Evolutionary conservation across 2,113 vertebrate species (phyloP), one percentile per base, ranked within the genome.

Genomic region (Calidris pugnax): DNA sequence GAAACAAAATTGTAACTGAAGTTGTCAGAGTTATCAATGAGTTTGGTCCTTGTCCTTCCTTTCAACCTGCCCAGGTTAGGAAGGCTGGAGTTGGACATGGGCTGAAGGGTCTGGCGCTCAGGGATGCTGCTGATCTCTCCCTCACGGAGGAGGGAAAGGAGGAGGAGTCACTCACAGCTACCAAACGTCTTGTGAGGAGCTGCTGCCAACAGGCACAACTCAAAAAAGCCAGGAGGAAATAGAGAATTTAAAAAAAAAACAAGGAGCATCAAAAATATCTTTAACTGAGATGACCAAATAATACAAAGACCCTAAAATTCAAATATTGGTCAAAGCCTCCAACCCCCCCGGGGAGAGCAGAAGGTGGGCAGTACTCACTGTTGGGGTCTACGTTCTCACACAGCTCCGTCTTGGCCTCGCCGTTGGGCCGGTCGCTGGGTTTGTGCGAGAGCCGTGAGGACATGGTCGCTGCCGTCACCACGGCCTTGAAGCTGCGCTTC

Each of bases 361-460:
- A 13, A 32, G 82, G 56, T 28, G 32, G 41, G 69, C 81, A 50
- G 35, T 96, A 99, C 99, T 99, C 93, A 99, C 99, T 99, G 99
- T 98, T 99, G 57, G 99, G 98, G 90, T 99, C 99, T 53, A 99
- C 97, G 55, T 98, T 99, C 97, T 99, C 99, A 69, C 99, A 99
- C 66, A 99, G 99, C 95, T 99, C 99, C 8, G 99, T 99, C 97
- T 99, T 99, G 95, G 99, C 99, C 97, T 99, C 99, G 15, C 99
- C 99, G 72, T 99, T 99, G 97, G 99, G 99, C 30, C 99, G 98
- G 97, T 99, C 99, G 87, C 99, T 99, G 92, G 99, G 97, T 80
- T 99, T 99, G 98, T 99, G 99, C 3, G 99, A 99, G 56, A 99
- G 99, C 10, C 99, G 98, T 1, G 99, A 99, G 3, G 99, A 99